These are phyloP conservation scores for Conus ventricosus DNA, from an alignment of 1,140 invertebrate genomes.

Conservation along the genomic window DNA sequence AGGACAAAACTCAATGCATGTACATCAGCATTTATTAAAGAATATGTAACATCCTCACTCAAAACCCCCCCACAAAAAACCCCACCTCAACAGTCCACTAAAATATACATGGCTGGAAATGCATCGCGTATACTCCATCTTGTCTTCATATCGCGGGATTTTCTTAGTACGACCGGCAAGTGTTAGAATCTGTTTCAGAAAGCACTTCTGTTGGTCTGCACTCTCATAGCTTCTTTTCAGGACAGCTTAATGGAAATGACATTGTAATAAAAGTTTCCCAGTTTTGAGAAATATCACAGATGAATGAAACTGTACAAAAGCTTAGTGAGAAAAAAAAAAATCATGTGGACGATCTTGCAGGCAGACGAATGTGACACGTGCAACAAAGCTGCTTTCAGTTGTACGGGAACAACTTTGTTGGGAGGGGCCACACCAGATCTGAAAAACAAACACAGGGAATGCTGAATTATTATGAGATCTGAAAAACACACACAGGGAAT, in stretches of 20 bases:
- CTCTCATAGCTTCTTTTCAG: background rate
- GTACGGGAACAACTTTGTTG: constrained; percentile 7
- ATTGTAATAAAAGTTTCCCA: background rate
- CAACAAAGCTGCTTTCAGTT: background rate
- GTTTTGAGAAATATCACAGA: background rate
- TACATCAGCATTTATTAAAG: background rate
- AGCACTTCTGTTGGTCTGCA: background rate
- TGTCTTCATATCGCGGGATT: background rate
- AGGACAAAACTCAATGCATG: background rate
- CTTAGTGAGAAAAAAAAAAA: too few species aligned
- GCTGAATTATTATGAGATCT: background rate
- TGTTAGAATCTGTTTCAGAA: background rate
- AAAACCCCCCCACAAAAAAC: background rate
- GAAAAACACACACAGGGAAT: background rate
- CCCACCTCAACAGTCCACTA: background rate
- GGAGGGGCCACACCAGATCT: background rate
- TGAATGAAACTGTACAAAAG: too few species aligned
- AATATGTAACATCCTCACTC: background rate
- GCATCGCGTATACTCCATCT: background rate
- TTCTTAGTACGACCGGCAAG: background rate
- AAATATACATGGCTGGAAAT: background rate
- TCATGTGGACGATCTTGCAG: background rate
- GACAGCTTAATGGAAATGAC: background rate
- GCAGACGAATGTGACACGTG: background rate
- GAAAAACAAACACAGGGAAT: background rate